Conservation (phyloP, 1,140 invertebrate species). For the Zaprionus lachaisei region DNA sequence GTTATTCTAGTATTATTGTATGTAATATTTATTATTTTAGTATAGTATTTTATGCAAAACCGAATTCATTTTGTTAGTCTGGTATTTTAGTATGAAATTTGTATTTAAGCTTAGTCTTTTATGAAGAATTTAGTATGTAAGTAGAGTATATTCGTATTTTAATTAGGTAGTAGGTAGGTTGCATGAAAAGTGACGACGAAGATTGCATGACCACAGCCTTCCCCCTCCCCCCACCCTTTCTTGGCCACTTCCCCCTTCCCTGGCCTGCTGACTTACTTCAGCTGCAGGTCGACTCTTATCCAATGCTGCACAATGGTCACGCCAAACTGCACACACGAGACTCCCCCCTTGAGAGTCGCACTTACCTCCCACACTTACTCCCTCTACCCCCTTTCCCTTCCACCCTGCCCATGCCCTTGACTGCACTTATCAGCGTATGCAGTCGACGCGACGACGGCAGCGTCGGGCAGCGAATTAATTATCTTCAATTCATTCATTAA, state of each 20-base stretch:
- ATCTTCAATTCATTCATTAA: conserved; percentile 83
- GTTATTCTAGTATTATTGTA: too few relatives aligned
- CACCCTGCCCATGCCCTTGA: not conserved
- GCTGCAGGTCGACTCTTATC: conserved; percentile 5
- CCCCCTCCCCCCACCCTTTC: not conserved
- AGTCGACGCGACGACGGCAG: conserved; percentile 38
- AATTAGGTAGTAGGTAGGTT: too few relatives aligned
- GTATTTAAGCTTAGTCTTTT: too few relatives aligned
- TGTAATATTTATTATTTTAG: too few relatives aligned
- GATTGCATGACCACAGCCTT: too few relatives aligned
- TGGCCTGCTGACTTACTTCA: not conserved
- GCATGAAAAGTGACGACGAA: too few relatives aligned
- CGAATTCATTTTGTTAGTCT: too few relatives aligned
- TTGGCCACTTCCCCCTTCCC: not conserved
- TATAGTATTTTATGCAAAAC: too few relatives aligned
- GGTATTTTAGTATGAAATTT: too few relatives aligned
- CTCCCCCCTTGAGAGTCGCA: not conserved
- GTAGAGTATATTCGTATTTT: too few relatives aligned
- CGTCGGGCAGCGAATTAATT: conserved; percentile 68
- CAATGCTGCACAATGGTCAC: conserved; percentile 31
- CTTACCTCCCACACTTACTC: too few relatives aligned
- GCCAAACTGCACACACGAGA: conserved; percentile 40
- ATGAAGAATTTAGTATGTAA: too few relatives aligned
- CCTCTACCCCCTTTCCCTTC: conserved; percentile 12
- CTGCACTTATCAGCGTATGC: conserved; percentile 52